Base-by-base conservation (phyloP, 2,113 vertebrate genomes). In the Vanacampus margaritifer region DNA sequence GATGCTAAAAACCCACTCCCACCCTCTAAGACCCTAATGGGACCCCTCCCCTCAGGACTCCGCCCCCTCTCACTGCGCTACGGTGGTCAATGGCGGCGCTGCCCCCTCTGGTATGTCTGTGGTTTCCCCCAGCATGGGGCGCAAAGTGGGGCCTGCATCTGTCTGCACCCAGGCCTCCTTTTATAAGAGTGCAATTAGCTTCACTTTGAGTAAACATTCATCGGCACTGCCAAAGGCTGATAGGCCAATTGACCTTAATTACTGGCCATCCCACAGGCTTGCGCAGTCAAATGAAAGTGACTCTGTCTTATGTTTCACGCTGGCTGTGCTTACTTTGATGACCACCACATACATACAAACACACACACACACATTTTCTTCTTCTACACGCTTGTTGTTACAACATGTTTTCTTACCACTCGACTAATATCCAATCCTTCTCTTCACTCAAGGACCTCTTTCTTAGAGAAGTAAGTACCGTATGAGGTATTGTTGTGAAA, bases 191-290 rank as follows among this genome's bases (percentile, higher is more conserved):
- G 83, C 86, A 89, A 88, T 89, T 90, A 90, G 87, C 78, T 71
- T 81, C 79, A 81, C 85, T 87, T 76, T 85, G 84, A 70, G 87
- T 89, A 88, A 89, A 90, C 84, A 89, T 87, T 89, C 83, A 87
- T 89, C 81, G 81, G 77, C 70, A 59, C 85, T 84, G 85, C 86
- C 76, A 78, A 83, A 85, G 83, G 83, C 87, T 87, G 88, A 89
- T 83, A 73, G 81, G 82, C 85, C 86, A 88, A 87, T 87, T 89
- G 88, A 89, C 89, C 86, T 88, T 87, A 89, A 87, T 89, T 89
- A 90, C 75, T 82, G 80, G 65, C 64, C 76, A 65, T 85, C 81
- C 80, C 74, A 62, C 67, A 69, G 82, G 84, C 82, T 80, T 64
- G 83, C 81, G 48, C 80, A 76, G 69, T 89, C 82, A 84, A 87